These are phyloP conservation scores for Pristionchus maxplancki DNA, from an alignment of 2,888 invertebrate genomes.

Conservation along the genomic window DNA sequence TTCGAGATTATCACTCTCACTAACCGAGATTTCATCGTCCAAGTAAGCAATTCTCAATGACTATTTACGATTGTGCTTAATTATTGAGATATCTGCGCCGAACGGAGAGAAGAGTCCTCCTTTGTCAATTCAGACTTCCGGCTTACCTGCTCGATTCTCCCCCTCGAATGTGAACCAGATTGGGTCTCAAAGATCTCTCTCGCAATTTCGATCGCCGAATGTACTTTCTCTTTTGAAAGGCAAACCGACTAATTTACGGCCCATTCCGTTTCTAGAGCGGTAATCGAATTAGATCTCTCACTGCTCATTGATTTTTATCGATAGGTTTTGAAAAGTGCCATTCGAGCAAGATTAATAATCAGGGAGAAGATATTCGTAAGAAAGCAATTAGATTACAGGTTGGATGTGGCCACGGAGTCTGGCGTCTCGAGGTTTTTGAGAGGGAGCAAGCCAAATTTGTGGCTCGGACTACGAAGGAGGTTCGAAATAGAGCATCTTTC, in stretches of 20 bases:
- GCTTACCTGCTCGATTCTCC: slow-evolving; percentile 19
- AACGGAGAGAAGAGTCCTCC: slow-evolving; percentile 45
- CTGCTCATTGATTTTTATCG: not conserved
- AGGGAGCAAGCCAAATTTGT: slow-evolving; percentile 45
- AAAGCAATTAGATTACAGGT: slow-evolving; percentile 17
- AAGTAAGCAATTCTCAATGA: not conserved
- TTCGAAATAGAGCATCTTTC: not conserved
- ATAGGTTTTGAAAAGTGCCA: not conserved
- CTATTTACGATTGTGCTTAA: not conserved
- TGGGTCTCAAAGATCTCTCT: not conserved
- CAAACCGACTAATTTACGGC: not conserved
- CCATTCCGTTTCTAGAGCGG: not conserved
- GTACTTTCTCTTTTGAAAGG: not conserved
- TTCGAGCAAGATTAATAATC: too few species aligned
- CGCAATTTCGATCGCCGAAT: not conserved
- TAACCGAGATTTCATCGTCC: slow-evolving; percentile 32
- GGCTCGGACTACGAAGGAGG: not conserved
- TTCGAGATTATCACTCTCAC: slow-evolving; percentile 17
- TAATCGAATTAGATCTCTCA: not conserved
- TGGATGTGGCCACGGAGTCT: slow-evolving; percentile 47
- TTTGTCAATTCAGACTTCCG: not conserved
- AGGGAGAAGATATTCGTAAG: too few species aligned
- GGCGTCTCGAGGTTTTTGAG: slow-evolving; percentile 46
- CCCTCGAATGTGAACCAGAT: slow-evolving; percentile 35
- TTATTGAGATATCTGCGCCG: slow-evolving; percentile 19